Base-by-base conservation (phyloP, 2,113 vertebrate species). In the Coptodon bakossiorum region DNA sequence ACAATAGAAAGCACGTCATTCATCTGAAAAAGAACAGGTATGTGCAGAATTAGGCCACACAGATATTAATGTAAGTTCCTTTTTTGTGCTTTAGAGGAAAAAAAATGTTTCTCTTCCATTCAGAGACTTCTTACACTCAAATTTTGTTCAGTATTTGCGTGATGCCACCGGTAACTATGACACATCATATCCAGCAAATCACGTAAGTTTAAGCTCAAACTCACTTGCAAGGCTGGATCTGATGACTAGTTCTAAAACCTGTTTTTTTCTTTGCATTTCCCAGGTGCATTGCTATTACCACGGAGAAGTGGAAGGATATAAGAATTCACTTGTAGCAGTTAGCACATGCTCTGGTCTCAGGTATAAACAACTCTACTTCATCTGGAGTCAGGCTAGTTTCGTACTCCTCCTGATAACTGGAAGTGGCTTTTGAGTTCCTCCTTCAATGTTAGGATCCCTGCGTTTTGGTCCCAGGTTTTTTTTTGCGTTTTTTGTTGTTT, bases 341-440 rank as follows among this genome's bases (percentile, higher is more conserved):
- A 96, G 96, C 89, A 96, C 96, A 3, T 97, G 96, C 88, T 83
- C 89, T 14, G 96, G 96, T 59, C 94, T 97, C 83, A 96, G 96
- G 96, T 97, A 76, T 82, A 91, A 78, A 17, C 14, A 59, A 31
- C 11, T 61, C 24, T 57, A 27, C 1, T 57, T 57, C 1, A 57
- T 57, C 54, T 57, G 54, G 12, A 57, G 13, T 29, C 24, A 57
- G 24, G 56, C 24, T 57, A 29, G 24, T 29, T 57, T 57, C 0
- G 12, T 16, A 57, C 56, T 57, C 7, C 54, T 57, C 24, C 2
- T 29, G 13, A 16, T 57, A 57, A 57, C 24, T 57, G 56, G 24
- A 57, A 57, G 24, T 57, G 3, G 56, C 56, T 29, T 57, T 57
- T 24, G 16, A 57, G 56, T 29, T 29, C 56, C 56, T 57, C 56